phyloP scores from a whole-genome alignment of 2,113 vertebrate species.

The Nothoprocta pentlandii region DNA sequence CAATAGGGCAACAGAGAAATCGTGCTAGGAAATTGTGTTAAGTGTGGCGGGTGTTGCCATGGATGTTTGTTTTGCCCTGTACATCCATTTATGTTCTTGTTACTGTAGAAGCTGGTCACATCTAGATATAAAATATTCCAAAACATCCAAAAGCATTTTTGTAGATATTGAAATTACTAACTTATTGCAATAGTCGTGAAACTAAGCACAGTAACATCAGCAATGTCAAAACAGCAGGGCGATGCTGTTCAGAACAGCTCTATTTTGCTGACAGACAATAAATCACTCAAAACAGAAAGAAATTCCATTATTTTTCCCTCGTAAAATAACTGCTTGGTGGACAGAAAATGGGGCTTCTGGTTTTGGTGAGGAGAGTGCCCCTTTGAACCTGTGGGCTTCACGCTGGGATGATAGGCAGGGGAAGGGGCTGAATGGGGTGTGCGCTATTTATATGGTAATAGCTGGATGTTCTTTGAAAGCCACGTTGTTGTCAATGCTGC shows the following conservation, averaged over 20 bases:
- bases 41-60: neutral
- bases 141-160: neutral
- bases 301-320: neutral
- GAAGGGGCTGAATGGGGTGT: constrained; percentile 21
- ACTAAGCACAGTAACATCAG: neutral
- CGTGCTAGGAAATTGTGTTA: neutral
- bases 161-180: neutral
- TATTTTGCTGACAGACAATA: neutral
- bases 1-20: neutral
- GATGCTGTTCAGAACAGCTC: neutral
- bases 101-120: neutral
- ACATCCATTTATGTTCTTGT: neutral
- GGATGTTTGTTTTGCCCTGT: neutral
- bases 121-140: neutral
- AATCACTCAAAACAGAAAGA: neutral
- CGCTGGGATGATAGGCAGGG: constrained; percentile 14
- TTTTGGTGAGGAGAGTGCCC: constrained; percentile 1
- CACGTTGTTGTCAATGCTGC: constrained; percentile 32
- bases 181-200: neutral
- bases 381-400: constrained; percentile 41
- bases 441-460: constrained; percentile 48
- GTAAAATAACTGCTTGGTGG: constrained; percentile 1
- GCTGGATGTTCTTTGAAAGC: constrained; percentile 43
- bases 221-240: rapidly evolving
- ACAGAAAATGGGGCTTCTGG: neutral